Conservation (phyloP, 1,140 invertebrate genomes). For the Bacillus rossius region DNA sequence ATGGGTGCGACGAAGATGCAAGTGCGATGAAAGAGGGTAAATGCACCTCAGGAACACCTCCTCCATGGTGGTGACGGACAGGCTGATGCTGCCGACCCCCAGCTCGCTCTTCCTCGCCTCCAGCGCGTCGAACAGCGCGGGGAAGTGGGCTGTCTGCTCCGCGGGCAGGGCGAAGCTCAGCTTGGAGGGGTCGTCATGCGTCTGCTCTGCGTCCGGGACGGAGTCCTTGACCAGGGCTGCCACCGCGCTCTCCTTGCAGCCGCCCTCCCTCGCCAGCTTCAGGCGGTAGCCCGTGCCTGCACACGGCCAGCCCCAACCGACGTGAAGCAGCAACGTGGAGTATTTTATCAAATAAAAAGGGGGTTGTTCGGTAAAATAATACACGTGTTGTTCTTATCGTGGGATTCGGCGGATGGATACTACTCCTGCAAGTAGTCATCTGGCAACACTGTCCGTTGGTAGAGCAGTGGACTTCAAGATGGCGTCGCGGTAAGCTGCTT, state of each 20-base stretch:
- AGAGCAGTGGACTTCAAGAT: no score
- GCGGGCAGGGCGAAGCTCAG: constrained; percentile 41
- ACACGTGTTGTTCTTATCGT: no score
- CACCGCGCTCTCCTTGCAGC: constrained; percentile 40
- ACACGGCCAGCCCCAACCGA: no score
- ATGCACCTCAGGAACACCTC: constrained; percentile 79
- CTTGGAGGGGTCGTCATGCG: constrained; percentile 44
- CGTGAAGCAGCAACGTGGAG: no score
- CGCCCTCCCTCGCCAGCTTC: constrained; percentile 36
- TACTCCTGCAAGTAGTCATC: no score
- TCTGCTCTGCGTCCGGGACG: constrained; percentile 43
- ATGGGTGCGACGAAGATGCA: no score
- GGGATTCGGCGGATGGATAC: no score
- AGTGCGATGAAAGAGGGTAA: no score
- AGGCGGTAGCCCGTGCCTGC: constrained; percentile 51
- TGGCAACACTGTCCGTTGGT: no score
- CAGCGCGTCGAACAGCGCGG: constrained; percentile 55
- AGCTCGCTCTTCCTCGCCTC: constrained; percentile 53
- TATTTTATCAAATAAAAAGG: no score
- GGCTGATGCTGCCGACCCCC: constrained; percentile 67
- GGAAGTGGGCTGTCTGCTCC: constrained; percentile 44
- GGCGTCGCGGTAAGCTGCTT: no score
- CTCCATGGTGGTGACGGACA: constrained; percentile 77
- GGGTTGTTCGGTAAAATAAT: no score
- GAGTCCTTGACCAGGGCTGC: constrained; percentile 40